Conservation (phyloP, 2,888 invertebrate species). For the Cheiracanthium punctorium region DNA sequence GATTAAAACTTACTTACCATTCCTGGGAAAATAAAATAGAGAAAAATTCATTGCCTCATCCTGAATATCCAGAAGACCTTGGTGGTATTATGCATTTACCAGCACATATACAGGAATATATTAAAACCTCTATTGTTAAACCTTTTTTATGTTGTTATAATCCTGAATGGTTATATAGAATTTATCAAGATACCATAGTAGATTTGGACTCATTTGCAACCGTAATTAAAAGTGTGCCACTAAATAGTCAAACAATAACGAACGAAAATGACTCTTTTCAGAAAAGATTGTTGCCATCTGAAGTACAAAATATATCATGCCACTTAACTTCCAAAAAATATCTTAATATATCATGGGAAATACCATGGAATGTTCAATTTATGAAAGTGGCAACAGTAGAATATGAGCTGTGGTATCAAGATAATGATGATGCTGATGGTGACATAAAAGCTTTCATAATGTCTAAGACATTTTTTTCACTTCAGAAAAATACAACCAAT, state of each 20-base stretch:
- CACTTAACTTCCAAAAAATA: not conserved
- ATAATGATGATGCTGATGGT: not conserved
- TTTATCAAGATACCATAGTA: constrained; percentile 78
- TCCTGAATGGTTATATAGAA: constrained; percentile 78
- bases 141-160: constrained; percentile 78
- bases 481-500: not conserved
- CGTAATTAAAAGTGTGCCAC: constrained; percentile 14
- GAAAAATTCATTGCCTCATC: constrained; percentile 75
- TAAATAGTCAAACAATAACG: not conserved
- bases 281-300: constrained; percentile 35
- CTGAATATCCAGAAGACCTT: constrained; percentile 75
- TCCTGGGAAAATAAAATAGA: constrained; percentile 76
- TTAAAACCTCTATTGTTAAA: constrained; percentile 74
- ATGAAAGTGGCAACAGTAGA: constrained; percentile 27
- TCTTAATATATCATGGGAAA: constrained; percentile 52
- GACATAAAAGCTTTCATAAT: constrained; percentile 41
- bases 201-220: constrained; percentile 72
- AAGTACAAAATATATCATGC: constrained; percentile 39
- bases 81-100: constrained; percentile 77
- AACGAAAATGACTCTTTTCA: not conserved
- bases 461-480: constrained; percentile 19
- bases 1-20: constrained; percentile 75
- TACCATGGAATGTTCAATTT: constrained; percentile 69
- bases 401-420: constrained; percentile 70
- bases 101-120: constrained; percentile 73